Percentiles rank a stretch among this genome's conserved stretches.
These are phyloP conservation scores for Caerostris darwini DNA, from an alignment of 1,140 invertebrate genomes.

Conservation along the genomic window DNA sequence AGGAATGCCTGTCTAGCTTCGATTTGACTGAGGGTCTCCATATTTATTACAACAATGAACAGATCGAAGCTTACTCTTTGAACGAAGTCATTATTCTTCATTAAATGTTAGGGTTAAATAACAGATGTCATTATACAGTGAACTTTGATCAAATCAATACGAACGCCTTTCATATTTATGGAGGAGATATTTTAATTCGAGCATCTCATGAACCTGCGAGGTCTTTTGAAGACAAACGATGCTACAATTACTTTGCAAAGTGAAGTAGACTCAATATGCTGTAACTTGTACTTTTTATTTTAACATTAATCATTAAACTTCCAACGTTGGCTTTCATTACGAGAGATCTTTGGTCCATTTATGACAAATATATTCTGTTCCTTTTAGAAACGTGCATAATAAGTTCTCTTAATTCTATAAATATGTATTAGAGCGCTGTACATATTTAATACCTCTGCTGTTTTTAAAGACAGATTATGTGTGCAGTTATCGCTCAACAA, in stretches of 20 bases:
- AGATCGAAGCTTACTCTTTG: conserved; percentile 35
- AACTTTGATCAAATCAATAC: conserved; percentile 49
- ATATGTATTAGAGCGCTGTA: not conserved
- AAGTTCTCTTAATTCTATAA: not conserved
- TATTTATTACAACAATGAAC: conserved; percentile 53
- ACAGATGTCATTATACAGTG: conserved; percentile 65
- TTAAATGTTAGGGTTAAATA: conserved; percentile 69
- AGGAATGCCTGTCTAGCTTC: conserved; percentile 67
- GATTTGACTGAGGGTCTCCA: conserved; percentile 47
- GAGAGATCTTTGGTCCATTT: not conserved
- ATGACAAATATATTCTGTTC: not conserved
- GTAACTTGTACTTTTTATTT: conserved; percentile 55
- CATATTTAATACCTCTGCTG: not conserved
- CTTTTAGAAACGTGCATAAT: not conserved
- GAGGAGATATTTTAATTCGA: conserved; percentile 56
- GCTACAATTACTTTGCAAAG: conserved; percentile 27
- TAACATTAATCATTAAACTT: not conserved
- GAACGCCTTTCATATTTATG: conserved; percentile 65
- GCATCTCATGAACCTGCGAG: not conserved
- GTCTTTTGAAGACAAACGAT: not conserved
- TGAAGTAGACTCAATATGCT: not conserved
- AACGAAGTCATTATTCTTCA: conserved; percentile 60
- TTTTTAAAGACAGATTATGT: not conserved
- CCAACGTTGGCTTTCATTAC: not conserved
- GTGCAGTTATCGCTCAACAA: too few relatives aligned